phyloP scores from a whole-genome alignment of 2,113 vertebrate species.

The Actenoides lindsayi region DNA sequence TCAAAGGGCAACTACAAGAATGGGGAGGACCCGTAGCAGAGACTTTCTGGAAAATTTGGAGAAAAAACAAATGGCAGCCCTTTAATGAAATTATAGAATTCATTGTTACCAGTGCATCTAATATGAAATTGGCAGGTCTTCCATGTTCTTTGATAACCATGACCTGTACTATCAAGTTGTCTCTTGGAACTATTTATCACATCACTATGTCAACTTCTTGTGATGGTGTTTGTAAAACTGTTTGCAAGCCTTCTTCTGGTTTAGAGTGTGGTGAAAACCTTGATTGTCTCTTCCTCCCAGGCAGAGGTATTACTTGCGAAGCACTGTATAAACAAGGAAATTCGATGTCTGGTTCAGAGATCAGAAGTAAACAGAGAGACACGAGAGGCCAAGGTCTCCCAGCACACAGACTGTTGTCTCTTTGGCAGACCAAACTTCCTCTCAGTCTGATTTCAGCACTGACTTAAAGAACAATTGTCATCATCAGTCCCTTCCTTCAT shows the following conservation, averaged over 20 bases:
- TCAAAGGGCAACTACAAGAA: background rate
- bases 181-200: background rate
- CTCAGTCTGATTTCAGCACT: background rate
- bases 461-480: background rate
- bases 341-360: background rate
- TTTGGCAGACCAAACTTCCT: conserved; percentile 13
- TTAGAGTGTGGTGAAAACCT: background rate
- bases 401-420: background rate
- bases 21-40: background rate
- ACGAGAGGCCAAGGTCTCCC: background rate
- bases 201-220: rapidly evolving
- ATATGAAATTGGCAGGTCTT: background rate
- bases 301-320: background rate
- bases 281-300: background rate
- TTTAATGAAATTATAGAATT: background rate
- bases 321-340: background rate
- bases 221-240: background rate
- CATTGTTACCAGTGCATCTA: background rate
- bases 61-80: background rate
- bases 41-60: background rate
- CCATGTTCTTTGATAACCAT: background rate
- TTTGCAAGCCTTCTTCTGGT: background rate
- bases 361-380: background rate
- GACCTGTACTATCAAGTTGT: background rate
- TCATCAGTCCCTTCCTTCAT: background rate